Conservation (phyloP, 2,797 vertebrate species). For the Philypnodon macrostomus region DNA sequence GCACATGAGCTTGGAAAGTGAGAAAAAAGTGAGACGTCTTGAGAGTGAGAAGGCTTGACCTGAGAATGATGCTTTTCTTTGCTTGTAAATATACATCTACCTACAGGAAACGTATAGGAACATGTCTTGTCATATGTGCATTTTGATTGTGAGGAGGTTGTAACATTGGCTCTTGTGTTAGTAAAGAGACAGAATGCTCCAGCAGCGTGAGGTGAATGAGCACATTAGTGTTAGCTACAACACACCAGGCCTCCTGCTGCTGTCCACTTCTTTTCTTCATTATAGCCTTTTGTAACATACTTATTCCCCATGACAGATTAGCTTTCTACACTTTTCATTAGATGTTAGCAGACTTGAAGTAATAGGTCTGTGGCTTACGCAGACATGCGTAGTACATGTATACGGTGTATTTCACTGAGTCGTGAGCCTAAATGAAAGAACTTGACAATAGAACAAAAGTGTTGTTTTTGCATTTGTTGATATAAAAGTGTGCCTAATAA, state of each 20-base stretch:
- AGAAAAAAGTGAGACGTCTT: too few species aligned
- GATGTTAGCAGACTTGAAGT: constrained; percentile 13
- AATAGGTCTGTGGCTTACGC: constrained; percentile 6
- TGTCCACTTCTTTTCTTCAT: constrained; percentile 14
- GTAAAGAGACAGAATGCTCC: background rate
- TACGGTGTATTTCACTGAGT: background rate
- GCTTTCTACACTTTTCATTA: constrained; percentile 1
- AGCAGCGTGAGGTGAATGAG: constrained; percentile 1
- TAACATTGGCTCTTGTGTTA: background rate
- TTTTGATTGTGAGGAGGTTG: too few species aligned
- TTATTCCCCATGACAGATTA: constrained; percentile 12
- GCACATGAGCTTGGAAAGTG: too few species aligned
- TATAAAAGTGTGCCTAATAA: too few species aligned
- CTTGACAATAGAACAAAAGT: too few species aligned
- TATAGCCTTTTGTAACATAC: constrained; percentile 5
- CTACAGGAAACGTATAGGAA: too few species aligned
- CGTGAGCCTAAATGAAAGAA: too few species aligned
- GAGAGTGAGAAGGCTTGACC: too few species aligned
- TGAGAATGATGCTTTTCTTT: too few species aligned
- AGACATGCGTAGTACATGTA: background rate
- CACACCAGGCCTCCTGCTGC: constrained; percentile 11
- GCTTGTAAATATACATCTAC: too few species aligned
- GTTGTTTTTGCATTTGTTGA: too few species aligned
- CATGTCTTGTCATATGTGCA: too few species aligned
- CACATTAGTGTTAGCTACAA: constrained; percentile 7